Evolutionary conservation across 2,888 invertebrate species (phyloP).

Genomic region (Andrena chrysosceles): DNA sequence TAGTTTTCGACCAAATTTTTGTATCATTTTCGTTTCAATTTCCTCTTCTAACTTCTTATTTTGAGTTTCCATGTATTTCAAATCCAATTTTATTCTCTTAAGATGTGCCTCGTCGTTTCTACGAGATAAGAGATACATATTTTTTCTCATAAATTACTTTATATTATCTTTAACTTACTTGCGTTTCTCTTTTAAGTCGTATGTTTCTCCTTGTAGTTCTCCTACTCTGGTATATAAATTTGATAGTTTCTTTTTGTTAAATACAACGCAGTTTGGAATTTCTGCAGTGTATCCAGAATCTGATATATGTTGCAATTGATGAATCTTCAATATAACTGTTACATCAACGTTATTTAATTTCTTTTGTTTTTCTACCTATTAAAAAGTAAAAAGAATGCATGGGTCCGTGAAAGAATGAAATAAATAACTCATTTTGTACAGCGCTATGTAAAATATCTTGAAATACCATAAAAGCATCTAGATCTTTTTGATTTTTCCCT

Average conservation of each 20-base stretch:
- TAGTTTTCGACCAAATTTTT: slow-evolving; percentile 87
- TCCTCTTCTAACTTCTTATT: slow-evolving; percentile 87
- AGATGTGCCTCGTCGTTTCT: slow-evolving; percentile 90
- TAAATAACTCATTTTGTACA: not conserved
- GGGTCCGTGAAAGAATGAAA: not conserved
- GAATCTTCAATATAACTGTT: slow-evolving; percentile 89
- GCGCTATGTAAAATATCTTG: not conserved
- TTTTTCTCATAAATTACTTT: not conserved
- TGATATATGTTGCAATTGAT: slow-evolving; percentile 88
- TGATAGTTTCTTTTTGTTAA: slow-evolving; percentile 87
- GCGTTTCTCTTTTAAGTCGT: slow-evolving; percentile 87
- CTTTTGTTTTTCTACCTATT: slow-evolving; percentile 90
- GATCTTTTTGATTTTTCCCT: slow-evolving; percentile 86
- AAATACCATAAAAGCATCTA: slow-evolving; percentile 89
- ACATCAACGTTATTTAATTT: slow-evolving; percentile 92
- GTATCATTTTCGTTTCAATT: slow-evolving; percentile 86
- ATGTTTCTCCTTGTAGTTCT: slow-evolving; percentile 89
- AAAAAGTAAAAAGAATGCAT: slow-evolving; percentile 2
- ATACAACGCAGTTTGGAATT: slow-evolving; percentile 86
- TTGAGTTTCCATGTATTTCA: slow-evolving; percentile 88
- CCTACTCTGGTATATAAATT: slow-evolving; percentile 88
- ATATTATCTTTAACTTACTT: slow-evolving; percentile 84
- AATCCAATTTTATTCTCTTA: slow-evolving; percentile 90
- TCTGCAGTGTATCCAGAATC: slow-evolving; percentile 85
- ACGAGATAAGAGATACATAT: slow-evolving; percentile 23